These are phyloP conservation scores for Campaea margaritaria DNA, from an alignment of 2,888 invertebrate species.

Conservation along the genomic window DNA sequence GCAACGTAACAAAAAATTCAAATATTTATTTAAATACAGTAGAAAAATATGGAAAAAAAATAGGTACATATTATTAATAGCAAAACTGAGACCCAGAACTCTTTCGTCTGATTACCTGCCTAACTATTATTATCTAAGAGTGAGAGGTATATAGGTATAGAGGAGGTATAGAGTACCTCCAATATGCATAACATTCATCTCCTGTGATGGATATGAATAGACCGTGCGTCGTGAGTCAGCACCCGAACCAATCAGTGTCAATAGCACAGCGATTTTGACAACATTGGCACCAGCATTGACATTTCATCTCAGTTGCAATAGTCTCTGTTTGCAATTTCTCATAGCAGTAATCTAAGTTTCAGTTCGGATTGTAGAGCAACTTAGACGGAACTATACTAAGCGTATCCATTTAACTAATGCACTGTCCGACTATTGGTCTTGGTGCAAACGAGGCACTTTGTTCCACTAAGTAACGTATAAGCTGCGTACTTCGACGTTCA, in stretches of 20 bases:
- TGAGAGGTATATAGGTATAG: too few relatives aligned
- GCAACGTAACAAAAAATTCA: too few relatives aligned
- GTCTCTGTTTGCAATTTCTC: slow-evolving; percentile 71
- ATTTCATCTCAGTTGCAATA: slow-evolving; percentile 62
- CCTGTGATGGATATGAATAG: background rate
- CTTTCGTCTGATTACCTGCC: too few relatives aligned
- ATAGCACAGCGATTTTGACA: slow-evolving; percentile 40
- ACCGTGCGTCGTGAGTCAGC: background rate
- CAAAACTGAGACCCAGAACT: too few relatives aligned
- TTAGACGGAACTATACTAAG: slow-evolving; percentile 72
- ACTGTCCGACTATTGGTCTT: slow-evolving; percentile 81
- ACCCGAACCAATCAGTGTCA: slow-evolving; percentile 17
- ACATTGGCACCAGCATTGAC: slow-evolving; percentile 58
- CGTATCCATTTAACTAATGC: slow-evolving; percentile 83
- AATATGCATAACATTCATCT: background rate
- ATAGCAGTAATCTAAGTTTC: slow-evolving; percentile 77
- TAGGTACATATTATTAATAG: too few relatives aligned
- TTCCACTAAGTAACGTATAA: slow-evolving; percentile 73
- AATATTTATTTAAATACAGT: too few relatives aligned
- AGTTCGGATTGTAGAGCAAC: slow-evolving; percentile 75
- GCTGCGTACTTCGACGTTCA: slow-evolving; percentile 50
- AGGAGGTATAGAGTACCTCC: too few relatives aligned
- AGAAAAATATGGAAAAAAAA: too few relatives aligned
- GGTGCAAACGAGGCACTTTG: slow-evolving; percentile 79
- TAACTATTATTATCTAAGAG: too few relatives aligned